These are phyloP conservation scores for Xerus inauris DNA, from an alignment of 2,113 vertebrate species.

Conservation along the genomic window DNA sequence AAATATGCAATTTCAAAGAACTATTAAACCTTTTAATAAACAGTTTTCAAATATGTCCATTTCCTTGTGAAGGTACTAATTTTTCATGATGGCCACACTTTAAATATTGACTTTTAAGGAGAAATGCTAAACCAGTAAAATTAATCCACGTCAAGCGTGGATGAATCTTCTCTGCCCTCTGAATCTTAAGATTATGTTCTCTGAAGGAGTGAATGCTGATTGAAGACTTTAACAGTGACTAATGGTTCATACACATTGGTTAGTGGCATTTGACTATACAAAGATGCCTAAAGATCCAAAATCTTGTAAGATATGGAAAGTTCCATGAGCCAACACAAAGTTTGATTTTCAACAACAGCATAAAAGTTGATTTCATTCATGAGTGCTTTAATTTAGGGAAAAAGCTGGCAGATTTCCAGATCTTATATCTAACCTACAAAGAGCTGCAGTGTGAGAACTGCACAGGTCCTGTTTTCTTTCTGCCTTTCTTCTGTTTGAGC, in stretches of 20 bases:
- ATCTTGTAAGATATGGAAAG: neutral
- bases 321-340: neutral
- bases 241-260: neutral
- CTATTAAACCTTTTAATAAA: slow-evolving; percentile 46
- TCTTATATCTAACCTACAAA: neutral
- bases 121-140: slow-evolving; percentile 12
- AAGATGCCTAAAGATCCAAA: neutral
- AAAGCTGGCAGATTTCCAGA: neutral
- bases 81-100: neutral
- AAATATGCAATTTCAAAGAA: slow-evolving; percentile 80
- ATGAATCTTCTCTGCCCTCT: neutral
- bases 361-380: too few relatives aligned
- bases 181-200: neutral
- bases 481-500: neutral
- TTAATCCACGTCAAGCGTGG: neutral
- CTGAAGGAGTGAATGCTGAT: neutral
- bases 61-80: slow-evolving; percentile 43
- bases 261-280: neutral
- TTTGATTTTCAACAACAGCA: neutral
- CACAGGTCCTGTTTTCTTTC: neutral
- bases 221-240: neutral
- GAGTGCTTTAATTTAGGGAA: neutral
- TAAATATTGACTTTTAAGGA: neutral
- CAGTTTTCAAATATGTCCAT: neutral
- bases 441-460: neutral